Evolutionary conservation across 2,797 vertebrate genomes (phyloP).

Genomic region (Melanotaenia maccullochi): DNA sequence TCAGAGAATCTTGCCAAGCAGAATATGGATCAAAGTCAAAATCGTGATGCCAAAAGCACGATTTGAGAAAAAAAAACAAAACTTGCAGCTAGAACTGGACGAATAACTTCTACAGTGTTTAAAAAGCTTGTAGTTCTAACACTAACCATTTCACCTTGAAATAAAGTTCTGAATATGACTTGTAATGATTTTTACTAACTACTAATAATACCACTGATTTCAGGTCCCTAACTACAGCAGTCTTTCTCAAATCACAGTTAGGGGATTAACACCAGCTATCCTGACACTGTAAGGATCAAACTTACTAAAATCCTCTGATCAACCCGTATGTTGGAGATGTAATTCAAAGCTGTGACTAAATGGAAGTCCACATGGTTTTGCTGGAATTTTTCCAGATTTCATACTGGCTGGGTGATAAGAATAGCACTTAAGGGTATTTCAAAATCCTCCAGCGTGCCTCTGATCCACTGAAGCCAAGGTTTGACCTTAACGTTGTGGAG

Average conservation of each 20-base stretch:
- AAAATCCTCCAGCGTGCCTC: neutral
- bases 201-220: neutral
- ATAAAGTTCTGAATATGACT: conserved; percentile 1
- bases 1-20: conserved; percentile 51
- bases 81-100: conserved; percentile 40
- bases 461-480: neutral
- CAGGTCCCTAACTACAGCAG: neutral
- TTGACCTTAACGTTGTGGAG: neutral
- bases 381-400: neutral
- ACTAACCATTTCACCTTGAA: conserved; percentile 44
- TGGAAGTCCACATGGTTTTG: neutral
- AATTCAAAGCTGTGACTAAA: neutral
- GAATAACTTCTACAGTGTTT: conserved; percentile 37
- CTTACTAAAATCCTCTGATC: neutral
- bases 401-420: neutral
- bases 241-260: neutral
- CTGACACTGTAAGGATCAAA: neutral
- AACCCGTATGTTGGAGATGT: neutral
- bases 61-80: conserved; percentile 27
- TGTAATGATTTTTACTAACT: neutral
- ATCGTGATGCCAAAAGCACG: conserved; percentile 29
- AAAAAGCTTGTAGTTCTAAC: conserved; percentile 23
- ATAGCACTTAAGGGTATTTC: neutral
- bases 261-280: neutral
- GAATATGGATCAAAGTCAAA: conserved; percentile 64